Percentiles rank a stretch among this genome's conserved stretches.
These are phyloP conservation scores for Philotrypesis tridentata DNA, from an alignment of 1,140 invertebrate genomes.

Conservation along the genomic window DNA sequence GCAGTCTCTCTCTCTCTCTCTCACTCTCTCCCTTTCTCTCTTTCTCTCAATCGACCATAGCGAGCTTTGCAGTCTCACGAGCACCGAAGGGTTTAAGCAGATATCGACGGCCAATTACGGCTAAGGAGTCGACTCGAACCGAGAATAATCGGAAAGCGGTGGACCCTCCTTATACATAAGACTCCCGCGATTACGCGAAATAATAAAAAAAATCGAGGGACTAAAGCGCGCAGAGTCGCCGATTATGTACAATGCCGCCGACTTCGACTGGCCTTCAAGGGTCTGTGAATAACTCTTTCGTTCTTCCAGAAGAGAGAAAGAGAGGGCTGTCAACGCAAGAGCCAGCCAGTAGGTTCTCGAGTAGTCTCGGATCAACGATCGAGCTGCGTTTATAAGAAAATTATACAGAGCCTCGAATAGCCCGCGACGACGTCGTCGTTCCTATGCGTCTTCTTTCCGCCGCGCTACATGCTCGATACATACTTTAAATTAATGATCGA, in stretches of 20 bases:
- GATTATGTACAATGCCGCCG: not conserved
- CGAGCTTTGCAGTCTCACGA: not conserved
- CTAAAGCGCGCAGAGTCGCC: not conserved
- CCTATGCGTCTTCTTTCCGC: no score
- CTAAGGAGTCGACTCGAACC: not conserved
- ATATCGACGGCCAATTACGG: conserved; percentile 37
- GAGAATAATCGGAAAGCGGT: not conserved
- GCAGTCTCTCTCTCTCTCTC: not conserved
- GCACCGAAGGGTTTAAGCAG: conserved; percentile 27
- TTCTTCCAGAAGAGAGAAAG: not conserved
- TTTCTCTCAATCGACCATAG: not conserved
- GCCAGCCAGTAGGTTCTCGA: no score
- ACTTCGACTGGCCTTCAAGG: conserved; percentile 1
- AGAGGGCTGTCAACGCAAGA: no score
- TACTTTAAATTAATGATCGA: not conserved
- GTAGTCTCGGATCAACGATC: no score
- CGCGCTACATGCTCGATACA: no score
- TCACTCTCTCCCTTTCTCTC: no score
- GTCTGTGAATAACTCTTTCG: conserved; percentile 36
- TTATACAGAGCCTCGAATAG: not conserved
- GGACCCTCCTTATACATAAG: not conserved
- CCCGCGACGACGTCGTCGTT: conserved; percentile 18
- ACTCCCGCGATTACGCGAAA: not conserved
- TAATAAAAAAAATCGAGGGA: not conserved
- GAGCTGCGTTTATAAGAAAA: no score